A percentile compares a stretch with the other conserved stretches of the same genome.
Evolutionary conservation across 2,113 vertebrate species (phyloP).

Genomic region (Alligator mississippiensis): DNA sequence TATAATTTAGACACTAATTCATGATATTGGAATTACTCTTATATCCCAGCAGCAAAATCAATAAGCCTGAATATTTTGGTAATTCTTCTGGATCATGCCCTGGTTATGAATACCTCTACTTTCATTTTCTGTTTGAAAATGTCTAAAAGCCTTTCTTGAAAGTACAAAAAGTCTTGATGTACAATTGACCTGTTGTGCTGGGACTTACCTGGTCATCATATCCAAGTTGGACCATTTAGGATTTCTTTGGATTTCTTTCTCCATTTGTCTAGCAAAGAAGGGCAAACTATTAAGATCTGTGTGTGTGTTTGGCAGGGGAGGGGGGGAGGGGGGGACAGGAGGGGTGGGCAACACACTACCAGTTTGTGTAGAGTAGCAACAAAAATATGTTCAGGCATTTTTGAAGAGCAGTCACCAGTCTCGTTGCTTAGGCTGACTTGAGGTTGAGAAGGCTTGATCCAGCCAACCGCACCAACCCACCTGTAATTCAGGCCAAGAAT

Average conservation of each 20-base stretch:
- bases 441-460: neutral
- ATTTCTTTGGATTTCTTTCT: neutral
- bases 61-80: neutral
- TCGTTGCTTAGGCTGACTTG: neutral
- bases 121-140: neutral
- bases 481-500: neutral
- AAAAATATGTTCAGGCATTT: neutral
- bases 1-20: accelerated
- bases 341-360: neutral
- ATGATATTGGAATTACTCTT: neutral
- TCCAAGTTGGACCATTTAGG: neutral
- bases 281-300: neutral
- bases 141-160: neutral
- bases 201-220: too few species aligned
- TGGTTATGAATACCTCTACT: too few species aligned
- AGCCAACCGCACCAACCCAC: neutral
- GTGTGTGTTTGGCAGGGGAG: too few species aligned
- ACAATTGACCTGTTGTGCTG: neutral
- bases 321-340: too few species aligned
- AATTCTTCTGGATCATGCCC: neutral
- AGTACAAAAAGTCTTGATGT: neutral
- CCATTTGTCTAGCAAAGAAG: neutral
- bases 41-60: neutral
- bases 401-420: neutral
- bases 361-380: neutral